phyloP scores from a whole-genome alignment of 2,888 invertebrate genomes.

The Drosophila histrio region DNA sequence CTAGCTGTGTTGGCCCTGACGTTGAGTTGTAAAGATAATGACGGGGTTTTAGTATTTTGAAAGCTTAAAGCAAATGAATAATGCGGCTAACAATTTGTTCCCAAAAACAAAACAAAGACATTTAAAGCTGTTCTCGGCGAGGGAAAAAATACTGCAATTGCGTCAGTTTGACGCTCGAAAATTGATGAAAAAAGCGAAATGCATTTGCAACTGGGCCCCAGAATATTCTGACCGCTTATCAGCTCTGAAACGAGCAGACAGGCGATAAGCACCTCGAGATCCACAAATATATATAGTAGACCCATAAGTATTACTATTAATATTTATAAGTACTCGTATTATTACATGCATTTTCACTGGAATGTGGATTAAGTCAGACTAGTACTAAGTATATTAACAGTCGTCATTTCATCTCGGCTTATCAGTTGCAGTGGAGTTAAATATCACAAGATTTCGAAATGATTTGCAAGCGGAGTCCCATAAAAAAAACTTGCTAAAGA shows the following conservation, averaged over 20 bases:
- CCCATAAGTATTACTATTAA: not conserved
- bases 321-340: not conserved
- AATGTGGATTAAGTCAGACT: not conserved
- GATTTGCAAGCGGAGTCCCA: not conserved
- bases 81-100: constrained; percentile 3
- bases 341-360: not conserved
- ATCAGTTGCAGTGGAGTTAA: constrained; percentile 16
- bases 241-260: not conserved
- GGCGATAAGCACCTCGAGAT: constrained; percentile 17
- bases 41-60: not conserved
- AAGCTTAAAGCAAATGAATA: constrained; percentile 13
- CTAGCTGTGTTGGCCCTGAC: constrained; percentile 21
- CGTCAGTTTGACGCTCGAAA: constrained; percentile 1
- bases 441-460: not conserved
- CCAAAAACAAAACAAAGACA: not conserved
- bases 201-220: constrained; percentile 12
- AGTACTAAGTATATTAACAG: not conserved
- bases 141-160: not conserved
- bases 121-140: not conserved
- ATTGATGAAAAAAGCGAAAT: not conserved
- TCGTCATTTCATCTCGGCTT: constrained; percentile 5
- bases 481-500: not conserved
- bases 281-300: not conserved
- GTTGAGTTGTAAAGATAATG: constrained; percentile 13
- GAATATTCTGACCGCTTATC: constrained; percentile 12